phyloP scores from a whole-genome alignment of 64 coral and sea anemone species.

The Pocillopora damicornis region DNA sequence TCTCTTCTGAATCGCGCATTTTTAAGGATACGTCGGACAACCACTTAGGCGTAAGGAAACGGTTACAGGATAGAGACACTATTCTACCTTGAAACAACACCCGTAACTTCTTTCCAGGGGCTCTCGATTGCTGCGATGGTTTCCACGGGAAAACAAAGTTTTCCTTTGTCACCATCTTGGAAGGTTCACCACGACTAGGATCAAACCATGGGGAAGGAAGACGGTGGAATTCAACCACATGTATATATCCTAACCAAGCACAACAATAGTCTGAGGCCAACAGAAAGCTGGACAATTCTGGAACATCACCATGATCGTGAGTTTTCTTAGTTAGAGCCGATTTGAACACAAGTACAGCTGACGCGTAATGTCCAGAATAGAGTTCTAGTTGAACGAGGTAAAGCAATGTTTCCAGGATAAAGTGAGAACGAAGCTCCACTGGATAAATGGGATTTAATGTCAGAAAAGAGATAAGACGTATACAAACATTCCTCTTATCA shows the following conservation, averaged over 20 bases:
- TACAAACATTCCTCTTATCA: conserved; percentile 60
- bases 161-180: conserved; percentile 88
- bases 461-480: conserved; percentile 67
- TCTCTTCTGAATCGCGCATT: too few relatives aligned
- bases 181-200: conserved; percentile 47
- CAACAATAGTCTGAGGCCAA: conserved; percentile 57
- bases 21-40: too few relatives aligned
- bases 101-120: conserved; percentile 59
- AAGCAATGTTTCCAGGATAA: conserved; percentile 72
- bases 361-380: conserved; percentile 58
- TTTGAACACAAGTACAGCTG: conserved; percentile 61
- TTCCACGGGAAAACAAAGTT: conserved; percentile 94
- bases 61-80: background rate
- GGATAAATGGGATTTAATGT: conserved; percentile 23
- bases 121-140: conserved; percentile 62
- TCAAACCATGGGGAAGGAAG: conserved; percentile 76
- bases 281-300: conserved; percentile 34
- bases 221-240: conserved; percentile 94
- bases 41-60: too few relatives aligned
- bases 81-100: conserved; percentile 79
- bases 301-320: background rate
- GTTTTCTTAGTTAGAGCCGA: conserved; percentile 40
- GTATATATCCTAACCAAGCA: conserved; percentile 93
- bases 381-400: conserved; percentile 86
- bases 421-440: conserved; percentile 62